A percentile compares a stretch with the other conserved stretches of the same genome.
Evolutionary conservation across 2,888 invertebrate species (phyloP).

Genomic region (Nysson spinosus): DNA sequence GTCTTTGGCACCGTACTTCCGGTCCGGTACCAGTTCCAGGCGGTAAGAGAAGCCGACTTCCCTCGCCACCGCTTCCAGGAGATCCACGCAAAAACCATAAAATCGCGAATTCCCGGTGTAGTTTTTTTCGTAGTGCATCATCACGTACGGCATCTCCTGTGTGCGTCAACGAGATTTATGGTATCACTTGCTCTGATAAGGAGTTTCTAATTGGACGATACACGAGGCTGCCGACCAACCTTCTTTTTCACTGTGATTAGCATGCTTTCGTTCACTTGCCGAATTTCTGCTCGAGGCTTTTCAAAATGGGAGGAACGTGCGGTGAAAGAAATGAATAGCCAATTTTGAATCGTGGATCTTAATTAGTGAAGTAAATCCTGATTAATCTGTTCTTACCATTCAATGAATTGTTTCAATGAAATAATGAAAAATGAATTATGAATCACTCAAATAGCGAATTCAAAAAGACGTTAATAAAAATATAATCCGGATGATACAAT

Average conservation of each 20-base stretch:
- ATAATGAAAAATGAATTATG: no score
- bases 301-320: constrained; percentile 16
- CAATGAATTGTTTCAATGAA: no score
- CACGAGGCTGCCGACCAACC: constrained; percentile 27
- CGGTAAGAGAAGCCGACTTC: constrained; percentile 86
- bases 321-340: neutral
- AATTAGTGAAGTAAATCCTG: neutral
- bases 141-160: constrained; percentile 86
- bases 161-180: constrained; percentile 52
- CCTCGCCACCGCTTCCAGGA: constrained; percentile 83
- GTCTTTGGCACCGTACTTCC: constrained; percentile 83
- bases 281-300: neutral
- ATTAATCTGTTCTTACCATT: no score
- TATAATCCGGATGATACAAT: no score
- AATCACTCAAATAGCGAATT: no score
- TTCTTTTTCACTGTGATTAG: neutral
- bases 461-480: no score
- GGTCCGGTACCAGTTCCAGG: constrained; percentile 84
- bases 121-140: constrained; percentile 85
- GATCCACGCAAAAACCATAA: constrained; percentile 89
- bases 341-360: neutral
- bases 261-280: neutral
- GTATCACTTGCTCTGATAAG: constrained; percentile 51
- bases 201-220: constrained; percentile 41
- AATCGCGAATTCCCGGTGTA: constrained; percentile 86